These are phyloP conservation scores for Camptogramma bilineatum DNA, from an alignment of 2,888 invertebrate genomes.

Conservation along the genomic window DNA sequence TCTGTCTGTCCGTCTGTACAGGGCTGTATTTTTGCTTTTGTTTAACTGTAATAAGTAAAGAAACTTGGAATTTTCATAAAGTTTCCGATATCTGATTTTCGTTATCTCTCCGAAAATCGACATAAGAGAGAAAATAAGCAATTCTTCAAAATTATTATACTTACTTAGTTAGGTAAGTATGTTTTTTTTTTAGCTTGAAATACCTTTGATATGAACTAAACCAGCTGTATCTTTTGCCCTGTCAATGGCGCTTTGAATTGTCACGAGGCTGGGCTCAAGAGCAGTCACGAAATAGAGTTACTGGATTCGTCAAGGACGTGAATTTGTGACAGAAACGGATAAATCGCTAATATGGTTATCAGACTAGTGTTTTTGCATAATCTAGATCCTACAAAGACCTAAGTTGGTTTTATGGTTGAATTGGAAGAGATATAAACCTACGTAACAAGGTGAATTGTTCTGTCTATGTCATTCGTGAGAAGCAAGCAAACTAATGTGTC, in stretches of 20 bases:
- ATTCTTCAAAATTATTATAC: too few species aligned
- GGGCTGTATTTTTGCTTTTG: too few species aligned
- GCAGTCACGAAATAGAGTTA: slow-evolving; percentile 60
- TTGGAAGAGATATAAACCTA: not conserved
- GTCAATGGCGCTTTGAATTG: slow-evolving; percentile 49
- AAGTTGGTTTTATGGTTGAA: not conserved
- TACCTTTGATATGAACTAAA: not conserved
- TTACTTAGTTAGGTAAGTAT: too few species aligned
- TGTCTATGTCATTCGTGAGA: too few species aligned
- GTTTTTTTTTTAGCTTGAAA: too few species aligned
- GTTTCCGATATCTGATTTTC: too few species aligned
- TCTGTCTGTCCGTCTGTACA: too few species aligned
- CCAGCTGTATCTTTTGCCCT: slow-evolving; percentile 4
- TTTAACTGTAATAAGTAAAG: too few species aligned
- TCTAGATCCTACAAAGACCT: slow-evolving; percentile 17
- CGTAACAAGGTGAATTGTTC: not conserved
- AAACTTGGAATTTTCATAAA: too few species aligned
- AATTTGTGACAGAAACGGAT: slow-evolving; percentile 33
- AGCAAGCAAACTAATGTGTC: too few species aligned
- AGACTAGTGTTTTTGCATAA: slow-evolving; percentile 16
- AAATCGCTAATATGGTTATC: slow-evolving; percentile 35
- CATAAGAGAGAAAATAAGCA: too few species aligned
- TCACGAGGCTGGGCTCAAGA: slow-evolving; percentile 59
- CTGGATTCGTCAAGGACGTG: slow-evolving; percentile 39
- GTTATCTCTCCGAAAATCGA: too few species aligned